phyloP scores from a whole-genome alignment of 2,888 invertebrate species.

The Embidobia sp. region DNA sequence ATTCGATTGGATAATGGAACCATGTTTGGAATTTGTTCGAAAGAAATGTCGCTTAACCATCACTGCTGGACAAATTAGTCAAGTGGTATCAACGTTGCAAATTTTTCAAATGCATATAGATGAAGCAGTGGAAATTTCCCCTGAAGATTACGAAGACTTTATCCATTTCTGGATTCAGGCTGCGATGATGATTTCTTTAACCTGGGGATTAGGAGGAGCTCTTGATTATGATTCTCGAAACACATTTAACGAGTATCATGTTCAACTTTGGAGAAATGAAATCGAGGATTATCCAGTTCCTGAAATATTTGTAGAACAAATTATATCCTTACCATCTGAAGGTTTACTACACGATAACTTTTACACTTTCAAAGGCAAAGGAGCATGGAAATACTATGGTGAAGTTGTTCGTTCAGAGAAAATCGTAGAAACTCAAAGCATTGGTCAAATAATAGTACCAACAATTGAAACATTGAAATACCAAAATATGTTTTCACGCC shows the following conservation, averaged over 20 bases:
- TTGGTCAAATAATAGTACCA: slow-evolving; percentile 89
- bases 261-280: slow-evolving; percentile 83
- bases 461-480: slow-evolving; percentile 94
- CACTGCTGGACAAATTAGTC: slow-evolving; percentile 88
- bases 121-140: slow-evolving; percentile 86
- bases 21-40: slow-evolving; percentile 87
- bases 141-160: slow-evolving; percentile 87
- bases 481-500: slow-evolving; percentile 87
- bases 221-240: slow-evolving; percentile 88
- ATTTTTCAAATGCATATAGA: slow-evolving; percentile 90
- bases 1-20: slow-evolving; percentile 91
- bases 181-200: slow-evolving; percentile 87
- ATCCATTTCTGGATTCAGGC: slow-evolving; percentile 89
- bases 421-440: slow-evolving; percentile 85
- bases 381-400: slow-evolving; percentile 93
- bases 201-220: slow-evolving; percentile 94
- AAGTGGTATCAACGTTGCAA: slow-evolving; percentile 87
- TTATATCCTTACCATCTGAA: slow-evolving; percentile 89
- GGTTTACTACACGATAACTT: slow-evolving; percentile 91
- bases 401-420: slow-evolving; percentile 87
- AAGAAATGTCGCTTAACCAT: slow-evolving; percentile 86
- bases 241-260: slow-evolving; percentile 86
- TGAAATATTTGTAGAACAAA: slow-evolving; percentile 85
- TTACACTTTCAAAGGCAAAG: slow-evolving; percentile 91
- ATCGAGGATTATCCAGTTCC: slow-evolving; percentile 83